These are phyloP conservation scores for Tachysurus vachellii DNA, from an alignment of 2,113 vertebrate genomes.

Conservation along the genomic window DNA sequence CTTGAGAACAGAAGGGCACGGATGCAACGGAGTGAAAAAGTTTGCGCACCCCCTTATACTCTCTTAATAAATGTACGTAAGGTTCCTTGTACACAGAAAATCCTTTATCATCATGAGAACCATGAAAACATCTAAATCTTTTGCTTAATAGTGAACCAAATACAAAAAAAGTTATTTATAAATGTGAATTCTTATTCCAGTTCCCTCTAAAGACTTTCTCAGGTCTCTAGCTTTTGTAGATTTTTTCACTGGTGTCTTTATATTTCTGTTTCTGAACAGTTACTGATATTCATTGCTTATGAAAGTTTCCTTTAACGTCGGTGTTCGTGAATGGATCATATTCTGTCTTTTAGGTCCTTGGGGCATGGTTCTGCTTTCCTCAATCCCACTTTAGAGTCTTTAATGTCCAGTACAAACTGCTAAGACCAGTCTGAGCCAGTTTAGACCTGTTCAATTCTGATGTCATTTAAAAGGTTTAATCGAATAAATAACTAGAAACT, in stretches of 20 bases:
- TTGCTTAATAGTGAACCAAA: background rate
- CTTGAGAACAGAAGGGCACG: background rate
- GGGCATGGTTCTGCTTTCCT: no score
- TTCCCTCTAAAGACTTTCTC: background rate
- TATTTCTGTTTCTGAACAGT: background rate
- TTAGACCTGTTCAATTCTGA: background rate
- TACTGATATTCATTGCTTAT: background rate
- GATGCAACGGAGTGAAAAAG: background rate
- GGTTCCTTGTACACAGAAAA: background rate
- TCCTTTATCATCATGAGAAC: background rate
- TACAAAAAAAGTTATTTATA: background rate
- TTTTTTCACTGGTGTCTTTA: background rate
- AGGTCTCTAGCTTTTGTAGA: background rate
- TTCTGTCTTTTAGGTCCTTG: background rate
- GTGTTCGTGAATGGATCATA: background rate
- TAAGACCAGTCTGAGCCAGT: background rate
- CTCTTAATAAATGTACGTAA: background rate
- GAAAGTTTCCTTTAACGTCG: background rate
- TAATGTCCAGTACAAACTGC: background rate
- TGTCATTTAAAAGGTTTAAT: background rate
- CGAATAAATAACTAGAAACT: background rate
- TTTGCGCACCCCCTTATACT: background rate
- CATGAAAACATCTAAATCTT: background rate
- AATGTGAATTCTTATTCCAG: background rate
- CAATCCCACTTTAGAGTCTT: no score